A percentile compares a stretch with the other conserved stretches of the same genome.
Conservation (phyloP, 2,797 vertebrate species). For the Myioborus melanocephalus region DNA sequence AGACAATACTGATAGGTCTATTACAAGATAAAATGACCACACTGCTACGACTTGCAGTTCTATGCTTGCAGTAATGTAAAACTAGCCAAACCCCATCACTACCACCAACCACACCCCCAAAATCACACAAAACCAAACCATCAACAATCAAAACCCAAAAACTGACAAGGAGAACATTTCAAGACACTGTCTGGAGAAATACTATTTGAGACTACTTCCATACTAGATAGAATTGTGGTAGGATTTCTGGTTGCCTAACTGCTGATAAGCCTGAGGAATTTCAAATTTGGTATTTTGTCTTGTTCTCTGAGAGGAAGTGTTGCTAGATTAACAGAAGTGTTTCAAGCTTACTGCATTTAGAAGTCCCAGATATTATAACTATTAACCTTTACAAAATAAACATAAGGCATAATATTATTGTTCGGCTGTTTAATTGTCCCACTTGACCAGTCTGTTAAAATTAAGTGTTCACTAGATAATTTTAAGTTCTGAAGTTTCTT, state of each 20-base stretch:
- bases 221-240: not conserved
- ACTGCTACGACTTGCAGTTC: not conserved
- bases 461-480: not conserved
- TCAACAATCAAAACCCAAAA: not conserved
- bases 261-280: not conserved
- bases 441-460: not conserved
- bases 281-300: not conserved
- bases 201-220: not conserved
- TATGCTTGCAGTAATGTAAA: not conserved
- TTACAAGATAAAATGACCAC: not conserved
- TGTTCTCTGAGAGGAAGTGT: not conserved
- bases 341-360: not conserved
- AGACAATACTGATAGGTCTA: not conserved
- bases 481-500: not conserved
- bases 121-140: not conserved
- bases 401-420: not conserved
- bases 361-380: not conserved
- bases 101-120: not conserved
- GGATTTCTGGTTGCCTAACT: not conserved
- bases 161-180: not conserved
- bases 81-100: not conserved
- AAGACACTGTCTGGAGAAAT: not conserved
- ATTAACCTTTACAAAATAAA: not conserved
- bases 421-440: not conserved
- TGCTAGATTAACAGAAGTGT: not conserved